Evolutionary conservation across 2,113 vertebrate genomes (phyloP), one percentile per base, ranked within the genome.

Genomic region (Psilopogon haemacephalus): DNA sequence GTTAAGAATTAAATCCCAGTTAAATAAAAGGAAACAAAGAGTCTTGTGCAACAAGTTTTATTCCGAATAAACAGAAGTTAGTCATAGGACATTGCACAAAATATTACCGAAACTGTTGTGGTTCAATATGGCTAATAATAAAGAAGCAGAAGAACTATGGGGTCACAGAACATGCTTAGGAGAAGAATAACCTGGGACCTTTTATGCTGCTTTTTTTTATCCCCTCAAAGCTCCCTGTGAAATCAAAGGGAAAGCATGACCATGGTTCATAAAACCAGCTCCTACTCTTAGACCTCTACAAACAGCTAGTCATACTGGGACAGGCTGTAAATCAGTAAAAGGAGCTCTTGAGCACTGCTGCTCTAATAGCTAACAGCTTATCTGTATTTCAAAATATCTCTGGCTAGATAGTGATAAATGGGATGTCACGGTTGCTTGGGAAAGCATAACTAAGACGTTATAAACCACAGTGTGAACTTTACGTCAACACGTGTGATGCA

Each of bases 331-430:
- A 86, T 93, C 76, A 84, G 90, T 84, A 88, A 89, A 81, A 89
- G 56, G 8, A 91, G 82, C 32, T 40, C 54, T 60, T 56, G 44
- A 85, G 68, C 0, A 1, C 74, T 63, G 81, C n/a, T 77, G 80
- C 64, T 86, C 55, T 91, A 92, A 93, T 60, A 64, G 52, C 79
- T 58, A 85, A 86, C 73, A 55, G 86, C 84, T 95, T 97, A 96
- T 96, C 95, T 96, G 77, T 93, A 86, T 89, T 90, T 94, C 94
- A 97, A 94, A 77, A 94, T 87, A 73, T 75, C 76, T 91, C 91
- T 97, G 89, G 95, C 95, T 94, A 92, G 94, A 76, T 90, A 82
- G 97, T 98, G 97, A 98, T 97, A 91, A 96, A 98, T 96, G 82
- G 93, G 86, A 94, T 94, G 97, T 96, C 95, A 76, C 70, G 40